A percentile compares a stretch with the other conserved stretches of the same genome.
Evolutionary conservation across 2,888 invertebrate genomes (phyloP).

Genomic region (Drosophila picticornis): DNA sequence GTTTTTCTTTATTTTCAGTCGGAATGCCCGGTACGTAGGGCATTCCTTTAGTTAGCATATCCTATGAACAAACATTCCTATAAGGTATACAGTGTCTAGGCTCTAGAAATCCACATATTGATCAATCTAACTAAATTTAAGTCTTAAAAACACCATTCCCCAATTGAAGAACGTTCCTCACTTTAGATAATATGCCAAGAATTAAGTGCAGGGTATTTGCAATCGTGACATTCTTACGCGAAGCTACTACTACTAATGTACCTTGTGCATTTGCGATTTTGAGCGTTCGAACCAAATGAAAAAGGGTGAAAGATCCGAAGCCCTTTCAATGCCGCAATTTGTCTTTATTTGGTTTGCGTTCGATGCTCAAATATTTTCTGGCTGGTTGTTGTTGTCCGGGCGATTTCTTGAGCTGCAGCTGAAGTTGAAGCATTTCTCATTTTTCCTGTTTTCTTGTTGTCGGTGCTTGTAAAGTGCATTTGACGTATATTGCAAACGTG

Average conservation of each 20-base stretch:
- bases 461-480: constrained; percentile 69
- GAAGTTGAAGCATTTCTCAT: not conserved
- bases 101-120: not conserved
- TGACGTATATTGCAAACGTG: constrained; percentile 83
- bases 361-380: constrained; percentile 72
- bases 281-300: not conserved
- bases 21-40: not conserved
- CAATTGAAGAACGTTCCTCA: not conserved
- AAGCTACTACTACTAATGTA: not conserved
- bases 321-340: constrained; percentile 80
- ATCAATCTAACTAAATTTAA: not conserved
- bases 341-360: constrained; percentile 84
- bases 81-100: not conserved
- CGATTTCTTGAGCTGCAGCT: constrained; percentile 1
- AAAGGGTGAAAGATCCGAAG: not conserved
- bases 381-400: constrained; percentile 11
- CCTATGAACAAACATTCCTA: not conserved
- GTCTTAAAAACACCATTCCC: not conserved
- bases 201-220: constrained; percentile 14
- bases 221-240: too few species aligned
- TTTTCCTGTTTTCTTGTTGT: not conserved
- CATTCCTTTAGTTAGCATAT: constrained; percentile 12
- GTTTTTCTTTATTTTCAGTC: constrained; percentile 23
- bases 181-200: not conserved
- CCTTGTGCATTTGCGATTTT: constrained; percentile 51